Evolutionary conservation across 92 coral and sea anemone species (phyloP).

Genomic region (Zoanthus solanderi): DNA sequence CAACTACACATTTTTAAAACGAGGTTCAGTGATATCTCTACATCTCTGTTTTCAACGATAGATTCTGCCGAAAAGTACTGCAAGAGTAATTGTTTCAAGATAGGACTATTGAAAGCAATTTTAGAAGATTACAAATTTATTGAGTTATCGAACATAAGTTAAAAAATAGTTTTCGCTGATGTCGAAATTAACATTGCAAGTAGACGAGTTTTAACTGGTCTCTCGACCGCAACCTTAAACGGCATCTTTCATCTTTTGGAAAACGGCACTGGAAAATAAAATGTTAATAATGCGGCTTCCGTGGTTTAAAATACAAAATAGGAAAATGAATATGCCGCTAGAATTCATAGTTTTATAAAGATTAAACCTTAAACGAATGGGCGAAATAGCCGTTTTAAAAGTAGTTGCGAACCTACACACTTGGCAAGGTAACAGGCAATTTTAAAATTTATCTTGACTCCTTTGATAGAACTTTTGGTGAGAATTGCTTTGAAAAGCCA

Average conservation of each 20-base stretch:
- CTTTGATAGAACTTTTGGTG: too few relatives aligned
- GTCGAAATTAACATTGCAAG: not conserved
- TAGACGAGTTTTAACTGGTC: not conserved
- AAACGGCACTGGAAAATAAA: not conserved
- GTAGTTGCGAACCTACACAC: not conserved
- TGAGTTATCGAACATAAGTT: not conserved
- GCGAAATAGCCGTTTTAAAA: not conserved
- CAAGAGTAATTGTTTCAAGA: too few relatives aligned
- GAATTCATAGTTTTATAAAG: not conserved
- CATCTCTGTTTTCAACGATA: conserved; percentile 5
- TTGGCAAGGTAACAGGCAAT: not conserved
- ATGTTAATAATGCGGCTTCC: conserved; percentile 45
- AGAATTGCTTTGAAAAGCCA: too few relatives aligned
- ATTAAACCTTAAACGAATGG: not conserved
- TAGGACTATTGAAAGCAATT: not conserved
- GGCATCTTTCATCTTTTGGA: conserved; percentile 50
- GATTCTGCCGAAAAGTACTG: too few relatives aligned
- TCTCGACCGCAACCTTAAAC: conserved; percentile 1
- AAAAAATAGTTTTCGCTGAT: not conserved
- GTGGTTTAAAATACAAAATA: conserved; percentile 24
- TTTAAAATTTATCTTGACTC: too few relatives aligned
- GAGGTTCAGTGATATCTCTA: not conserved
- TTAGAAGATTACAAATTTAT: not conserved
- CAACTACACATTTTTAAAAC: conserved; percentile 21
- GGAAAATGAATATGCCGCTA: conserved; percentile 39